Evolutionary conservation across 2,113 vertebrate genomes (phyloP).

Genomic region (Ailuropoda melanoleuca): DNA sequence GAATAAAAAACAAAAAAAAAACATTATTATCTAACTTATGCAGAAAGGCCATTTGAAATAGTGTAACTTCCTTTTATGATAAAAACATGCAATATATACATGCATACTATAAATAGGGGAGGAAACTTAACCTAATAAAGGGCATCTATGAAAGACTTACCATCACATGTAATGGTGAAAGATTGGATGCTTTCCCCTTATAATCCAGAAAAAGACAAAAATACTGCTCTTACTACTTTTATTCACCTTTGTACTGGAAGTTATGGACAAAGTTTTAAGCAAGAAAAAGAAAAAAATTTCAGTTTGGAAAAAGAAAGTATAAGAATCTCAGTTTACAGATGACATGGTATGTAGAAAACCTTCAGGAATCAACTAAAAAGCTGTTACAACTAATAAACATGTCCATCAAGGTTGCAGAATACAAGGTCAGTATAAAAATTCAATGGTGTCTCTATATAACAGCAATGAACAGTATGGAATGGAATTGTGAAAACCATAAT

Average conservation of each 20-base stretch:
- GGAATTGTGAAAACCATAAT: not conserved
- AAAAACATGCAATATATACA: not conserved
- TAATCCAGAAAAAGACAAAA: not conserved
- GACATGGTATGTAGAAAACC: not conserved
- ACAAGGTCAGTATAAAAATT: not conserved
- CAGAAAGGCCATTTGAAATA: not conserved
- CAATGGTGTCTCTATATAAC: not conserved
- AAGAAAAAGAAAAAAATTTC: not conserved
- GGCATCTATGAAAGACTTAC: not conserved
- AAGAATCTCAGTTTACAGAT: not conserved
- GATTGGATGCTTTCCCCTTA: not conserved
- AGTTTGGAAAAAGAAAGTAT: not conserved
- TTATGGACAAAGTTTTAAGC: not conserved
- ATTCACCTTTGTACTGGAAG: not conserved
- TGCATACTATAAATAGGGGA: not conserved
- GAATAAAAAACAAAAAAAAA: not conserved
- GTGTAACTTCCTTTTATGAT: not conserved
- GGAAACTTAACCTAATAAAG: not conserved
- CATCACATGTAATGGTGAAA: not conserved
- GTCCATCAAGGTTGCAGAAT: not conserved
- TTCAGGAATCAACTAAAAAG: not conserved
- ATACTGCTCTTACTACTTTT: not conserved
- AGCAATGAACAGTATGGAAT: not conserved
- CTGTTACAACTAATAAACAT: not conserved
- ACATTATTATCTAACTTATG: not conserved